Evolutionary conservation across 92 coral and sea anemone species (phyloP).

Genomic region (Epizoanthus scotinus): DNA sequence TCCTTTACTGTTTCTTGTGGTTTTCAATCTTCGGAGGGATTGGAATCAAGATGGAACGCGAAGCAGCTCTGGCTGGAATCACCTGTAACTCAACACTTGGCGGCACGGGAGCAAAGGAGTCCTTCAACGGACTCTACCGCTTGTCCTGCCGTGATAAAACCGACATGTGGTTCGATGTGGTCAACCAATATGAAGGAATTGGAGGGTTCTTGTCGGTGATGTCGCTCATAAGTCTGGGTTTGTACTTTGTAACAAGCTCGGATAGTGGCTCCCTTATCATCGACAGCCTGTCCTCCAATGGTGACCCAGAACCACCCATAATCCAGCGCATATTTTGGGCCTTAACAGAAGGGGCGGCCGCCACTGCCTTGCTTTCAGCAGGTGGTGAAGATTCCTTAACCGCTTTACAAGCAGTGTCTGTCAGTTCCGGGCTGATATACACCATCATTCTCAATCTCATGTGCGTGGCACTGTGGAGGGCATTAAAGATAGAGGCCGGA

Average conservation of each 20-base stretch:
- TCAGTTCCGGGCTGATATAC: slow-evolving; percentile 79
- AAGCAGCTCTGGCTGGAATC: slow-evolving; percentile 64
- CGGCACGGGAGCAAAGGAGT: slow-evolving; percentile 49
- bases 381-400: slow-evolving; percentile 75
- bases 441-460: no score
- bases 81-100: slow-evolving; percentile 72
- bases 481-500: slow-evolving; percentile 71
- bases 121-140: slow-evolving; percentile 70
- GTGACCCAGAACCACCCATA: slow-evolving; percentile 86
- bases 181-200: slow-evolving; percentile 70
- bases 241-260: no score
- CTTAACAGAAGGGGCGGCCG: slow-evolving; percentile 87
- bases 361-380: slow-evolving; percentile 76
- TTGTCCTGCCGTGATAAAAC: slow-evolving; percentile 72
- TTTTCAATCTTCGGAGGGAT: slow-evolving; percentile 80
- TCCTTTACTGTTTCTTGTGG: slow-evolving; percentile 76
- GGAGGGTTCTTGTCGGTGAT: slow-evolving; percentile 68
- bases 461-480: slow-evolving; percentile 92
- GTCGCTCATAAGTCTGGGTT: slow-evolving; percentile 69
- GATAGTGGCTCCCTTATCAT: slow-evolving; percentile 93
- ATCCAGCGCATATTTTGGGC: slow-evolving; percentile 94
- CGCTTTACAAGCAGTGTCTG: slow-evolving; percentile 83
- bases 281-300: slow-evolving; percentile 90
- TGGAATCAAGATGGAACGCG: slow-evolving; percentile 80
- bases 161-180: slow-evolving; percentile 86